Evolutionary conservation across 2,888 invertebrate species (phyloP).

Genomic region (Archips xylosteana): DNA sequence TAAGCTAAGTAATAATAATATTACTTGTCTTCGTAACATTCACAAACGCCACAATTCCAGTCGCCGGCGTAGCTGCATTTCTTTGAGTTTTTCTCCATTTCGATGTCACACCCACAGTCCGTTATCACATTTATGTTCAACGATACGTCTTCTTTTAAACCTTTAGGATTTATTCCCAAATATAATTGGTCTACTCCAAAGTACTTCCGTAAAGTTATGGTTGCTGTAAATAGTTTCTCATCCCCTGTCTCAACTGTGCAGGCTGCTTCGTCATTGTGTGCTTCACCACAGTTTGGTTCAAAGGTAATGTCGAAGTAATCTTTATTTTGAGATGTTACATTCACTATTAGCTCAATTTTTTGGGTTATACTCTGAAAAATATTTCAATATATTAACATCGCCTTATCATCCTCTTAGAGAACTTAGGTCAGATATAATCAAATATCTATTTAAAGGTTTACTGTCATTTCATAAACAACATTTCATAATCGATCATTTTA

Average conservation of each 20-base stretch:
- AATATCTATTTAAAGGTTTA: no score
- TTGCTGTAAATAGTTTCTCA: constrained; percentile 17
- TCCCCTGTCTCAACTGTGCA: constrained; percentile 12
- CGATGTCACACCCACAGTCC: constrained; percentile 9
- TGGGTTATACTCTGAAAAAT: constrained; percentile 35
- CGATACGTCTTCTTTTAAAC: constrained; percentile 23
- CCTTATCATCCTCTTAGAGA: no score
- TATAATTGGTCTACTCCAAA: background rate
- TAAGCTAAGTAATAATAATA: no score
- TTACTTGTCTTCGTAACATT: constrained; percentile 30
- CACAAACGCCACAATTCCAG: constrained; percentile 22
- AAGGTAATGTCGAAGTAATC: constrained; percentile 8
- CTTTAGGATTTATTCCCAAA: constrained; percentile 24
- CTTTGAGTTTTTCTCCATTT: background rate
- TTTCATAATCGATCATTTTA: no score
- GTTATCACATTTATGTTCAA: constrained; percentile 19
- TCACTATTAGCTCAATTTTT: constrained; percentile 10
- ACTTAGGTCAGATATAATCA: no score
- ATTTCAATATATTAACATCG: background rate
- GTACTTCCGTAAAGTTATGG: constrained; percentile 9
- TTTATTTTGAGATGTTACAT: background rate
- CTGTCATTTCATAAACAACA: no score
- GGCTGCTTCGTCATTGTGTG: background rate
- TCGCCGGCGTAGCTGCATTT: constrained; percentile 5
- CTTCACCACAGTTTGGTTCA: constrained; percentile 20